These are phyloP conservation scores for Oreocharis arfaki DNA, from an alignment of 2,113 vertebrate genomes.

Conservation along the genomic window DNA sequence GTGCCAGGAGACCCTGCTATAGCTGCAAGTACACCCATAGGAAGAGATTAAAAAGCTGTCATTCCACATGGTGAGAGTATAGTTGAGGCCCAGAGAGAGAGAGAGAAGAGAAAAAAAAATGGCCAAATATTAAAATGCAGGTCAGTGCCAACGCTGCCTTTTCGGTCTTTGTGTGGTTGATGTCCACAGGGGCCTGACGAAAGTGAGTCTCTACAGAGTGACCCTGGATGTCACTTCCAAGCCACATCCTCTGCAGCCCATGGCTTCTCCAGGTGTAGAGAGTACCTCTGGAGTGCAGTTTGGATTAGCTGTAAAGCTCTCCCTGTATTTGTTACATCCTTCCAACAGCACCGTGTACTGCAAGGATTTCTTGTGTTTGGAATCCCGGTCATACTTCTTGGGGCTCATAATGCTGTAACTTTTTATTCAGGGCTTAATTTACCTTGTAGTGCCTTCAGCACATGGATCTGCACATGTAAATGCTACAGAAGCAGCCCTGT, in stretches of 20 bases:
- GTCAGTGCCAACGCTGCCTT: not conserved
- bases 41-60: not conserved
- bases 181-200: not conserved
- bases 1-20: not conserved
- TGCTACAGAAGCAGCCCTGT: rapidly evolving
- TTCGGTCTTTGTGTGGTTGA: rapidly evolving
- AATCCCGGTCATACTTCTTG: not conserved
- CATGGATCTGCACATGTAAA: not conserved
- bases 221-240: not conserved
- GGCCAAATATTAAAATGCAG: not conserved
- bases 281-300: not conserved
- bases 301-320: not conserved
- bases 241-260: not conserved
- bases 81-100: not conserved
- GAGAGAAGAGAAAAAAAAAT: not conserved
- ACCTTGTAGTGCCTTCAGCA: not conserved
- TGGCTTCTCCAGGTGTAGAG: not conserved
- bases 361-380: not conserved
- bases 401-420: not conserved
- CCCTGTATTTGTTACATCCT: not conserved
- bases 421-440: not conserved
- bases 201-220: not conserved
- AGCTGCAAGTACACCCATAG: not conserved
- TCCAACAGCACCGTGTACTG: not conserved
- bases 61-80: not conserved